A percentile compares a stretch with the other conserved stretches of the same genome.
Evolutionary conservation across 2,888 invertebrate species (phyloP).

Genomic region (Watsonalla cultraria): DNA sequence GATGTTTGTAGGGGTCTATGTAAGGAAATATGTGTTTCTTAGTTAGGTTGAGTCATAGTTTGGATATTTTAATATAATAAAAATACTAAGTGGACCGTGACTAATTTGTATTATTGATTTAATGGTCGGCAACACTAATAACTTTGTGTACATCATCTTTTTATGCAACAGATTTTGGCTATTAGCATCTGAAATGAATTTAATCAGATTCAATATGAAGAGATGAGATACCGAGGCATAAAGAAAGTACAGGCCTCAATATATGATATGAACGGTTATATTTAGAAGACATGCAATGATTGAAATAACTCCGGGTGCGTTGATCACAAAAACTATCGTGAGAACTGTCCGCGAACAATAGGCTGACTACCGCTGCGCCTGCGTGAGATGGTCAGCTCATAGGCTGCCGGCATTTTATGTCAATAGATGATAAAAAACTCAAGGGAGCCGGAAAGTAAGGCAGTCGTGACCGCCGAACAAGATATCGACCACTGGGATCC

Average conservation of each 20-base stretch:
- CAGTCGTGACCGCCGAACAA: conserved; percentile 50
- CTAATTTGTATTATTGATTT: no score
- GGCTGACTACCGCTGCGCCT: conserved; percentile 34
- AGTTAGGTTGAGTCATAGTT: no score
- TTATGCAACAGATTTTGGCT: no score
- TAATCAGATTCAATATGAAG: no score
- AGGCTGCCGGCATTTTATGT: conserved; percentile 34
- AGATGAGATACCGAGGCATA: background rate
- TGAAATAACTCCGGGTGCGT: conserved; percentile 54
- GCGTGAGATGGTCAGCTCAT: conserved; percentile 39
- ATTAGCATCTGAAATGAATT: no score
- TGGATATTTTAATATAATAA: no score
- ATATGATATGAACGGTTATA: conserved; percentile 38
- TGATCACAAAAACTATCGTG: conserved; percentile 60
- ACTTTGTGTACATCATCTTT: no score
- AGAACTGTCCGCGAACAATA: conserved; percentile 56
- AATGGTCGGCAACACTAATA: no score
- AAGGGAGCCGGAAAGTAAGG: conserved; percentile 26
- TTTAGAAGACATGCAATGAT: conserved; percentile 48
- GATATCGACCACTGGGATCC: conserved; percentile 46
- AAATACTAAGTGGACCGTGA: no score
- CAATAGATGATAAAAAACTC: conserved; percentile 45
- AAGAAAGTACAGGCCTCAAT: conserved; percentile 7
- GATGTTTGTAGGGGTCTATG: no score
- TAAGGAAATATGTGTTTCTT: no score